Base-by-base conservation (phyloP, 30 jellyfish, hydroid and myxozoan species). In the Cassiopea andromeda region DNA sequence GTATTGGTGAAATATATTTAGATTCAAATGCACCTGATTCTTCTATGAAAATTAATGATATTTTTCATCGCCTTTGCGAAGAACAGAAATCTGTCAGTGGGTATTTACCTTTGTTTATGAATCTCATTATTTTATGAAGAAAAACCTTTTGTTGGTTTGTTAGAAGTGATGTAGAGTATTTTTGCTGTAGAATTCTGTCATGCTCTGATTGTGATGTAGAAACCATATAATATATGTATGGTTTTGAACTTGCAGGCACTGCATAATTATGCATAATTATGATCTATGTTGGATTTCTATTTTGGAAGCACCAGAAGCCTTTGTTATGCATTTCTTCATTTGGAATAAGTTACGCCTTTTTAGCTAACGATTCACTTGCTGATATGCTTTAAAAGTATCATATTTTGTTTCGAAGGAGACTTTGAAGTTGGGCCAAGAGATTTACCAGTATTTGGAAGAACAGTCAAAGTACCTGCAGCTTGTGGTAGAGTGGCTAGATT, bases 401-500 rank as follows among this genome's bases (percentile, higher is more conserved):
- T 17, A 4, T 61, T 61, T 8, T 14, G 14, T 3, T 46, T 43
- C 75, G 44, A 69, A 80, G 94, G 92, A 64, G 92, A 78, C 46
- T 64, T 61, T 66, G 50, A 67, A 14, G 46, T 77, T 7, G 97
- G 46, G 48, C 76, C 94, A 44, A 66, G 76, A 44, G 12, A 50
- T 67, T 80, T 96, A 49, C 80, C 81, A 18, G 99, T 96, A 48
- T 92, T 92, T 80, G 99, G 99, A 15, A 73, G 99, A 48, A 69
- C 89, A 19, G 81, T 92, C 27, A 44, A 83, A 43, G 76, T 96
- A 1, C 95, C 91, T 0, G 48, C 46, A 17, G 95, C 99, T n/a
- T 92, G 98, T 72, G 99, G 99, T 5, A 80, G 74, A 60, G 94
- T 96, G 15, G 99, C 97, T 5, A 73, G 80, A 69, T 92, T 90